Evolutionary conservation across 1,140 invertebrate species (phyloP), one percentile per base, ranked within the genome.

Genomic region (Cotesia vestalis): DNA sequence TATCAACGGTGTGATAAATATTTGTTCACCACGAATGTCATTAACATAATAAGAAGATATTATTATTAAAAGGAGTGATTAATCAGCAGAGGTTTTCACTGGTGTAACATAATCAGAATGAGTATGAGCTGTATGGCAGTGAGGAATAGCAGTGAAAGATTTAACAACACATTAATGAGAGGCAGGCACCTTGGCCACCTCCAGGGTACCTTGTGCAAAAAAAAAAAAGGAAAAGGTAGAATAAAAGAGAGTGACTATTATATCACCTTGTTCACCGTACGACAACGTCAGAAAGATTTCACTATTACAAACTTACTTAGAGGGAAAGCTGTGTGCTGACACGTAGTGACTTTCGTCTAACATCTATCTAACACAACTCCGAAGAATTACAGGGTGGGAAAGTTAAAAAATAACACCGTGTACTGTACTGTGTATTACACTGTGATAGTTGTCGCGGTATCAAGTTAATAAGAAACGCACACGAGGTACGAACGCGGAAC

Each of bases 401-500:
- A 36, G 59, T 64, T 5, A 6, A 67, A 55, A 53, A 20, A 20
- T 51, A 59, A 62, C 60, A 62, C 12, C 34, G 40, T 46, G 6
- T 64, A 66, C 46, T 60, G 46, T 51, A 61, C 12, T 60, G 40
- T 46, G 6, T 64, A 66, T 51, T 60, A 59, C 61, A 61, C 57
- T 59, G 64, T 66, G 72, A 70, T 73, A 64, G 72, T 76, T 72
- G 67, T 70, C 73, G 71, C 68, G 71, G 40, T 46, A 74, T 77
- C 77, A 76, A 79, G 77, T 84, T 82, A 27, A 27, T 27, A 71
- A 72, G 69, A 73, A 71, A 75, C 77, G 77, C 74, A 77, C 80
- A 79, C 79, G 76, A 75, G 76, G 76, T 77, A 77, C 70, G 69
- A 77, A 77, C 76, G 76, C 79, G 76, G 76, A 76, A 76, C 76